Base-by-base conservation (phyloP, 2,888 invertebrate genomes). In the Elegia similella region DNA sequence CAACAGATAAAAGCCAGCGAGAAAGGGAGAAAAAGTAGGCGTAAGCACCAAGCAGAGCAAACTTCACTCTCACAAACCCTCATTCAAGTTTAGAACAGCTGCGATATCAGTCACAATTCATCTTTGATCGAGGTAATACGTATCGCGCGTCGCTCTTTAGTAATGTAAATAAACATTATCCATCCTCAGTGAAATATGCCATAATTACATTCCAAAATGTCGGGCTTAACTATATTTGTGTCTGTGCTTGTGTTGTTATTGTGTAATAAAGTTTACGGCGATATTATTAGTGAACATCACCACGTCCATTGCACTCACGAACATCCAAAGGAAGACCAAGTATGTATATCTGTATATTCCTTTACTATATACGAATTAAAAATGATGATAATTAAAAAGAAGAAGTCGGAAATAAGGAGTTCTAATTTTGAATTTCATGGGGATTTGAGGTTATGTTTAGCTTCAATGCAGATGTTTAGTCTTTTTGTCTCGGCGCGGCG, bases 311-410 rank as follows among this genome's bases (percentile, higher is more conserved):
- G 95, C 80, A 93, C 88, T 53, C 95, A 95, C 69, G 88, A 93
- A 62, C 94, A 95, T 80, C 95, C 95, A 2, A 93, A 92, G 73
- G 92, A 92, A 57, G 92, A 95, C 75, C 94, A 95, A 93, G 95
- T 95, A 76, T 92, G 92, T 87, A 43, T 32, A 54, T 30, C 10
- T 16, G 2, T 30, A 7, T 29, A 38, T 17, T 43, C 12, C 17
- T 13, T 13, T 29, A 12, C 29, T 15, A 17, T 2, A 29, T 10
- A 13, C n/a, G 29, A 53, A 52, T n/a, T 30, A 12, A 53, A 53
- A 53, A 50, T 15, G 7, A 6, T 13, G 5, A 32, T 10, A 32
- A 23, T 44, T 17, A 23, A 44, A 44, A 44, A 44, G 12, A 17
- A 46, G 23, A 30, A 34, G 10, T 10, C 0, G 13, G 7, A 32